Evolutionary conservation across 2,888 invertebrate species (phyloP).

Genomic region (Mimumesa dahlbomi): DNA sequence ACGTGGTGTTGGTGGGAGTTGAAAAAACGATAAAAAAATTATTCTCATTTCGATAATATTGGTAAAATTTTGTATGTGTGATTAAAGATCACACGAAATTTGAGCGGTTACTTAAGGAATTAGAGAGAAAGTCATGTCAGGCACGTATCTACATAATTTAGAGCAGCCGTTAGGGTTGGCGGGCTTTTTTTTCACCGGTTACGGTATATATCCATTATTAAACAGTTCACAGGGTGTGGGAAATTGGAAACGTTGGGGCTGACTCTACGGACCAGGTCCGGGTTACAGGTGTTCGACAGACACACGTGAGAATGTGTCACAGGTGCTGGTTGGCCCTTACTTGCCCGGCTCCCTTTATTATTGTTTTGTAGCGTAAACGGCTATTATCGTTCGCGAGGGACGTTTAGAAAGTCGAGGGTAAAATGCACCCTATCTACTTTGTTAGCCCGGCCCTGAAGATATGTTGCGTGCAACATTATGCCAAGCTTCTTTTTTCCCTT

Average conservation of each 20-base stretch:
- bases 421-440: neutral
- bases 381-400: constrained; percentile 52
- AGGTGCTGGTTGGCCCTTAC: constrained; percentile 70
- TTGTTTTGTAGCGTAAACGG: constrained; percentile 70
- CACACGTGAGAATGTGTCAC: constrained; percentile 78
- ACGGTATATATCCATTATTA: constrained; percentile 36
- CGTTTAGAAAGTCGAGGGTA: constrained; percentile 30
- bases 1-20: too few species aligned
- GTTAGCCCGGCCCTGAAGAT: neutral
- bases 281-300: constrained; percentile 75
- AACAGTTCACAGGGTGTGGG: constrained; percentile 53
- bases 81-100: too few species aligned
- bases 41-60: too few species aligned
- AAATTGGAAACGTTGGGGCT: constrained; percentile 61
- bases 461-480: too few species aligned
- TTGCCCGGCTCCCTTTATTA: constrained; percentile 58
- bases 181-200: constrained; percentile 17
- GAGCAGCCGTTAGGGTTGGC: constrained; percentile 3
- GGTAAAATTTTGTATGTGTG: too few species aligned
- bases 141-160: too few species aligned
- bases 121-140: too few species aligned
- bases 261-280: constrained; percentile 35
- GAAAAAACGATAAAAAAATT: too few species aligned
- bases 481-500: too few species aligned
- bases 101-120: too few species aligned